Evolutionary conservation across 2,797 vertebrate species (phyloP).

Genomic region (Lepilemur septentrionalis): DNA sequence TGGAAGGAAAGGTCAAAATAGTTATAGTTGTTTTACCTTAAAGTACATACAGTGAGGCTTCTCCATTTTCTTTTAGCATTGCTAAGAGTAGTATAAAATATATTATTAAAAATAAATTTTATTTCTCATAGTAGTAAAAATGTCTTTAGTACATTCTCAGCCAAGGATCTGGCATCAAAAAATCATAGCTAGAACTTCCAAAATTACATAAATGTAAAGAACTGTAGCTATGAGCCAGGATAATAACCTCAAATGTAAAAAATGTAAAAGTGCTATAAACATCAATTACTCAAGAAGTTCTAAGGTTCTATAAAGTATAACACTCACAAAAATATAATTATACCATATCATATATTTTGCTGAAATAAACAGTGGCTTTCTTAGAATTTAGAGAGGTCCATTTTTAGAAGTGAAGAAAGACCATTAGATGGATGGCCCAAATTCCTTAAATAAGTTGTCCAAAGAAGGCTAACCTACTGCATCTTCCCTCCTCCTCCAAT

Average conservation of each 20-base stretch:
- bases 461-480: neutral
- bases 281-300: neutral
- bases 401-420: neutral
- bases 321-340: neutral
- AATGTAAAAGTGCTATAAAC: neutral
- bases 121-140: neutral
- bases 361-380: neutral
- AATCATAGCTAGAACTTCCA: neutral
- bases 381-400: neutral
- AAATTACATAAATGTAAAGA: neutral
- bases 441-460: neutral
- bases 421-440: neutral
- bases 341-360: neutral
- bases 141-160: neutral
- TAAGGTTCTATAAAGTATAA: neutral
- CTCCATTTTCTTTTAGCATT: neutral
- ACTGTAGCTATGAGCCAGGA: neutral
- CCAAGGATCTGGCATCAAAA: neutral
- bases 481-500: neutral
- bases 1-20: neutral
- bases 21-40: neutral
- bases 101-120: neutral
- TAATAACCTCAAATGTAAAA: constrained; percentile 20
- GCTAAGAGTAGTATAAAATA: neutral
- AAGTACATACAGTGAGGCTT: neutral